Evolutionary conservation across 2,888 invertebrate species (phyloP).

Genomic region (Sussaba pulchella): DNA sequence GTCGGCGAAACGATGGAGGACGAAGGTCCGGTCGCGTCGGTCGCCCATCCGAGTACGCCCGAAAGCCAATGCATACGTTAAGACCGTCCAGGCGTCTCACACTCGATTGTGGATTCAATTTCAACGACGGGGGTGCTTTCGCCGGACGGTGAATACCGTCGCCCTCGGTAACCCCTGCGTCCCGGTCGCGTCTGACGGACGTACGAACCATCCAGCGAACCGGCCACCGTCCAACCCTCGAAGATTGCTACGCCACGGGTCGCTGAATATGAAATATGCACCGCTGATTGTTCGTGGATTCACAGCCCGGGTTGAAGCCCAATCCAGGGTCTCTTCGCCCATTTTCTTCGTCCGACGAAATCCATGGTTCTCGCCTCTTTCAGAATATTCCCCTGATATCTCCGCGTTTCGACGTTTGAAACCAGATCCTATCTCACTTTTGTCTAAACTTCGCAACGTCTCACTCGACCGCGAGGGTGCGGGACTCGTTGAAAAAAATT

Average conservation of each 20-base stretch:
- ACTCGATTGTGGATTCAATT: constrained; percentile 81
- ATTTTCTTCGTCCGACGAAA: not conserved
- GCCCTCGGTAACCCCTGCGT: constrained; percentile 25
- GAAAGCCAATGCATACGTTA: constrained; percentile 79
- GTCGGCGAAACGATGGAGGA: constrained; percentile 46
- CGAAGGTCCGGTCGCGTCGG: constrained; percentile 43
- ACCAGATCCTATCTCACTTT: constrained; percentile 18
- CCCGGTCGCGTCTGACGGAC: not conserved
- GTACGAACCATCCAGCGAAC: not conserved
- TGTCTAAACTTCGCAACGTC: not conserved
- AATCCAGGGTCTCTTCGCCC: constrained; percentile 23
- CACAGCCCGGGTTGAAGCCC: constrained; percentile 46
- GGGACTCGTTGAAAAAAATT: too few relatives aligned
- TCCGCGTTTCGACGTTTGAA: constrained; percentile 9
- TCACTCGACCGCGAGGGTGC: not conserved
- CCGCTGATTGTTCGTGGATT: constrained; percentile 75
- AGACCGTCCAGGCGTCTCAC: constrained; percentile 71
- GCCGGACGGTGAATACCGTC: constrained; percentile 68
- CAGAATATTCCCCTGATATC: constrained; percentile 20
- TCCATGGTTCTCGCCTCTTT: constrained; percentile 8
- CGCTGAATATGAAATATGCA: constrained; percentile 79
- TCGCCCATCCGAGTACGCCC: constrained; percentile 68
- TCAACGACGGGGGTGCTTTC: constrained; percentile 72
- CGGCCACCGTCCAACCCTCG: constrained; percentile 41
- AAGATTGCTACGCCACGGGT: constrained; percentile 77